phyloP scores from a whole-genome alignment of 2,888 invertebrate species.

The Cataglyphis livida region DNA sequence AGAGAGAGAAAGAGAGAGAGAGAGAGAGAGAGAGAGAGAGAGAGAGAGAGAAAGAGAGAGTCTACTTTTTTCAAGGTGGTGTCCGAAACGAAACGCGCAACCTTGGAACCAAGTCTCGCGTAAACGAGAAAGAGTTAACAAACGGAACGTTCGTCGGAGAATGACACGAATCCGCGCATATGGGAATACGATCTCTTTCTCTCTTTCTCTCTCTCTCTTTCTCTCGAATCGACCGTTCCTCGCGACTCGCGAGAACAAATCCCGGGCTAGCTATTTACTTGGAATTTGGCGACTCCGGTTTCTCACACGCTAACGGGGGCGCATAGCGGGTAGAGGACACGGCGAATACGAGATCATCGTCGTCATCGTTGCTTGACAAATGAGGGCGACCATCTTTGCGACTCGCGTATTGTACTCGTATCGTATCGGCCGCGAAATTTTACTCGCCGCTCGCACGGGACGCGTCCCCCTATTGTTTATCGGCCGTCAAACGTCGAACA shows the following conservation, averaged over 20 bases:
- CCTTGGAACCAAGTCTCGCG: conserved; percentile 72
- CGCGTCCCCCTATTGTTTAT: conserved; percentile 58
- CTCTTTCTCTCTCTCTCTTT: background rate
- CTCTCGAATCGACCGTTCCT: conserved; percentile 7
- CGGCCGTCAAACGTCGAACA: background rate
- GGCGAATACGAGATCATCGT: conserved; percentile 13
- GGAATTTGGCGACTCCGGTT: conserved; percentile 72
- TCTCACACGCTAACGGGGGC: background rate
- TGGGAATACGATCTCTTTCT: conserved; percentile 61
- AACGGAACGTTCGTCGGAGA: conserved; percentile 62
- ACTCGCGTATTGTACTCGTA: conserved; percentile 30
- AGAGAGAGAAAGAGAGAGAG: no score
- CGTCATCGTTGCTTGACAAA: conserved; percentile 75
- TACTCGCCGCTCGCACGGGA: conserved; percentile 29
- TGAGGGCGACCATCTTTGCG: conserved; percentile 79
- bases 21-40: no score
- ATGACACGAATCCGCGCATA: conserved; percentile 70
- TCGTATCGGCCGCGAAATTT: conserved; percentile 47
- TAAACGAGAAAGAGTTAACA: conserved; percentile 71
- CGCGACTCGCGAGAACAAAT: background rate
- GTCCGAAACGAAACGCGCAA: conserved; percentile 71
- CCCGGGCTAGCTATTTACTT: conserved; percentile 66
- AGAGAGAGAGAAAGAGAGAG: no score
- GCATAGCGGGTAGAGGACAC: background rate
- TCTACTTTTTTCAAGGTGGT: conserved; percentile 1